Evolutionary conservation across 2,797 vertebrate species (phyloP), one percentile per base, ranked within the genome.

Genomic region (Scolopax bukidnonensis): DNA sequence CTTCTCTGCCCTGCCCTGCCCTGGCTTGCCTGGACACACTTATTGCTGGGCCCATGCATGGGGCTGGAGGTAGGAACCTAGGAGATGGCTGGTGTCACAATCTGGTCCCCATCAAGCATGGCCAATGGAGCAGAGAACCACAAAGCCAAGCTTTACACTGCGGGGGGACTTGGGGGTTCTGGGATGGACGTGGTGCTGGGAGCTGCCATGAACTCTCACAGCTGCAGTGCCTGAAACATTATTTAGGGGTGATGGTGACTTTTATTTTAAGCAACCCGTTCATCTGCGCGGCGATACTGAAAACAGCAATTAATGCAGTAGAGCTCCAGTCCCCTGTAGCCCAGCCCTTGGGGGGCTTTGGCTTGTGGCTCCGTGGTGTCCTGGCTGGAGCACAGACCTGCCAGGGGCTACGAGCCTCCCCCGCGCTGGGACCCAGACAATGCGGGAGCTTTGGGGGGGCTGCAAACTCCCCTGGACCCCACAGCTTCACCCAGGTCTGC

Each of bases 201-300:
- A 27, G 60, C 45, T 38, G 30, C 38, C 12, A 40, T 25, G 33
- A 67, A 9, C 33, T 2, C 71, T 43, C 8, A 0, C 4, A 33
- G 28, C n/a, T 59, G 43, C 16, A 21, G 27, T 0, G 4, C 41
- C 54, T 16, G 27, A 19, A 54, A 43, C 23, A 1, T 47, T 12
- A 12, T 36, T 61, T 16, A 36, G 53, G 51, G 14, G 54, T 7
- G 61, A 61, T 17, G 53, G 60, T 53, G 60, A 67, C 18, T 54
- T 74, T 73, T 86, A 75, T 91, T 91, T 56, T 8, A 63, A 76
- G 56, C 38, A 30, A 43, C 54, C 24, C 28, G 1, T 17, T 24
- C 47, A 9, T 33, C 16, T 15, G 21, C 48, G 13, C 1, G 8
- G 33, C 1, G 27, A 38, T 40, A n/a, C 0, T 11, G 19, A 43